phyloP scores from a whole-genome alignment of 2,113 vertebrate species.

The Solea senegalensis region DNA sequence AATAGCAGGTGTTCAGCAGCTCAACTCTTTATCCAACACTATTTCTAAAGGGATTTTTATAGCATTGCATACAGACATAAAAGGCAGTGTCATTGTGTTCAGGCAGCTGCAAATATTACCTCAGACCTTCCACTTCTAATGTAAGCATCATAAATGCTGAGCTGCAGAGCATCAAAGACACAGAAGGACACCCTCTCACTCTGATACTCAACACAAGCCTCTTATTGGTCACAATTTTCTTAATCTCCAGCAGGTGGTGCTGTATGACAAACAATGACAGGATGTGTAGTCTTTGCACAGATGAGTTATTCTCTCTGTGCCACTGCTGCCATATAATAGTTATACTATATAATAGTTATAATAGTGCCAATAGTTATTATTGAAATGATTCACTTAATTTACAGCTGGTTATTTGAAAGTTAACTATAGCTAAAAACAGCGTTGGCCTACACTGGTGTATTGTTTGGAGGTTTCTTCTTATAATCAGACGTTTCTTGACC shows the following conservation, averaged over 20 bases:
- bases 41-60: slow-evolving; percentile 15
- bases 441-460: not conserved
- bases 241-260: slow-evolving; percentile 65
- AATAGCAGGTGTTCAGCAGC: not conserved
- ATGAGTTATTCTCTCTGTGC: not conserved
- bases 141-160: slow-evolving; percentile 44
- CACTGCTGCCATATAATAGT: not conserved
- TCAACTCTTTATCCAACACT: not conserved
- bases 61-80: slow-evolving; percentile 19
- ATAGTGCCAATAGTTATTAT: not conserved
- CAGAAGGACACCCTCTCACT: slow-evolving; percentile 15
- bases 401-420: not conserved
- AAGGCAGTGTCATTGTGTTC: slow-evolving; percentile 19
- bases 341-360: too few relatives aligned
- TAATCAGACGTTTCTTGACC: not conserved
- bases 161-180: slow-evolving; percentile 36
- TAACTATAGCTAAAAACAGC: not conserved
- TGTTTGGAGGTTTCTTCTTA: slow-evolving; percentile 16
- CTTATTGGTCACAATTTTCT: not conserved
- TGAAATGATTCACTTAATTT: not conserved
- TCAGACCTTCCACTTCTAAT: slow-evolving; percentile 24
- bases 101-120: slow-evolving; percentile 29
- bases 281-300: not conserved
- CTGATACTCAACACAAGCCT: not conserved
- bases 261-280: slow-evolving; percentile 47